Percentiles rank a stretch among this genome's conserved stretches.
phyloP scores from a whole-genome alignment of 1,140 invertebrate genomes.

The Lucilia sericata region DNA sequence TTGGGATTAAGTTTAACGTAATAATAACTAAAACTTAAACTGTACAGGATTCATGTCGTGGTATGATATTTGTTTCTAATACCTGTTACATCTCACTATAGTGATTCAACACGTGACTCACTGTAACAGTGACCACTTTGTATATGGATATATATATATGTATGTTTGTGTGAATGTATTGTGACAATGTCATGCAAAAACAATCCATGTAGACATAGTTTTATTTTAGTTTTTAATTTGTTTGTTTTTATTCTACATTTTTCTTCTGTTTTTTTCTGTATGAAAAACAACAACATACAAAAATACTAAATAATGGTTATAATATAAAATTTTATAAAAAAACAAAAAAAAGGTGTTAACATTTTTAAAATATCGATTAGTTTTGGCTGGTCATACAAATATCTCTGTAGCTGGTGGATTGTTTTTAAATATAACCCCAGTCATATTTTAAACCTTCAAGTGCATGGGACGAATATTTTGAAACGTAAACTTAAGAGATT shows the following conservation, averaged over 20 bases:
- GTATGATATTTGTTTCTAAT: no score
- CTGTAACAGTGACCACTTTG: background rate
- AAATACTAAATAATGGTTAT: background rate
- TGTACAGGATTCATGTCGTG: no score
- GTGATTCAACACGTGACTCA: background rate
- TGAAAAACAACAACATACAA: background rate
- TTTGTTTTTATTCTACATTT: no score
- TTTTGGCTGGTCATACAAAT: background rate
- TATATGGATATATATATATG: no score
- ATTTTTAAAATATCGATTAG: constrained; percentile 21
- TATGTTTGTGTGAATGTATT: no score
- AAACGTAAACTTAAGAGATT: background rate
- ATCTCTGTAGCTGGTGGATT: background rate
- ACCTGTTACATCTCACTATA: background rate
- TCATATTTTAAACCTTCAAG: constrained; percentile 20
- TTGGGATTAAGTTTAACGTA: no score
- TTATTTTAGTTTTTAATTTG: constrained; percentile 15
- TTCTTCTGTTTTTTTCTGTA: no score
- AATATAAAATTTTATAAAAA: background rate
- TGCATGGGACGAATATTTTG: constrained; percentile 11
- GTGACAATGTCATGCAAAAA: background rate
- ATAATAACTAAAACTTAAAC: no score
- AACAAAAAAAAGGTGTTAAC: background rate
- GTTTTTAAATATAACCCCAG: background rate
- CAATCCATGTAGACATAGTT: constrained; percentile 12